Percentiles rank a stretch among this genome's conserved stretches.
phyloP scores from a whole-genome alignment of 1,140 invertebrate genomes.

The Dolichoris vasculosae region DNA sequence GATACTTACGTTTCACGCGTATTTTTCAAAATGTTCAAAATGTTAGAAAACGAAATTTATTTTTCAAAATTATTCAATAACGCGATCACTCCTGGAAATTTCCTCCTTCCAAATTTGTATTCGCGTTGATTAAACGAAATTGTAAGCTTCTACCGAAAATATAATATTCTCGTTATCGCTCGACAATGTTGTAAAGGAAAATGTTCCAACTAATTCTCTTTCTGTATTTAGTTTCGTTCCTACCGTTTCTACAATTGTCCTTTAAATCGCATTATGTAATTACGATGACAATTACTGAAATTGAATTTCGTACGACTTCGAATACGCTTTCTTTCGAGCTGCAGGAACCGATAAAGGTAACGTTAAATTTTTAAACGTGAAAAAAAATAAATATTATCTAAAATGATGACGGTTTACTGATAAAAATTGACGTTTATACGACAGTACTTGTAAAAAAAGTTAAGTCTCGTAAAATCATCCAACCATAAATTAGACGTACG shows the following conservation, averaged over 20 bases:
- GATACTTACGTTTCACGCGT: too few relatives aligned
- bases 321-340: neutral
- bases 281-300: neutral
- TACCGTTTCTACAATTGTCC: neutral
- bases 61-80: too few relatives aligned
- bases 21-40: too few relatives aligned
- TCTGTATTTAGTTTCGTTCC: neutral
- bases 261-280: neutral
- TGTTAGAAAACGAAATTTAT: too few relatives aligned
- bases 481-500: conserved; percentile 32
- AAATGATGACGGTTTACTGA: neutral
- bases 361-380: neutral
- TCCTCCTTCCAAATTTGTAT: too few relatives aligned
- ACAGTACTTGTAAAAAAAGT: neutral
- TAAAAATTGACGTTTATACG: neutral
- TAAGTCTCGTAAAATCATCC: conserved; percentile 39
- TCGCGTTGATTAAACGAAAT: too few relatives aligned
- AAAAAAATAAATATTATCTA: neutral
- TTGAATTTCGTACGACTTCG: neutral
- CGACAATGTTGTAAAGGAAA: too few relatives aligned
- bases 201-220: neutral
- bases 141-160: too few relatives aligned
- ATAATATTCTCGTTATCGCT: too few relatives aligned
- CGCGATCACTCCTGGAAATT: too few relatives aligned
- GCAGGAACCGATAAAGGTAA: neutral